These are phyloP conservation scores for Sogatella furcifera DNA, from an alignment of 1,140 invertebrate species.

Conservation along the genomic window DNA sequence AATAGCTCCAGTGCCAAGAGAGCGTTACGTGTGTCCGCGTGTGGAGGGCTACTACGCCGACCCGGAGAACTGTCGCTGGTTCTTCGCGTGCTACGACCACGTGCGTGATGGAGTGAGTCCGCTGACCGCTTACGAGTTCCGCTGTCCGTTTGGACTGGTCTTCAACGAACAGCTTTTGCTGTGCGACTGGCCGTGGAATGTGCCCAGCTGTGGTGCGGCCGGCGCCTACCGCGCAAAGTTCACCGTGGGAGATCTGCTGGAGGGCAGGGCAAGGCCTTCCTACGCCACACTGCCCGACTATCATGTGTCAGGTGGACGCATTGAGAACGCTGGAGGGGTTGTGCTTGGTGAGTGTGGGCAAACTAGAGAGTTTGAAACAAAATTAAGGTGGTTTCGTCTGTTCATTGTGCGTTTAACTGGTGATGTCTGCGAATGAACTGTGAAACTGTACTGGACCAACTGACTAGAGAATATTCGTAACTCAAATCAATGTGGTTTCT, in stretches of 20 bases:
- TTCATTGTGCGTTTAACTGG: too few species aligned
- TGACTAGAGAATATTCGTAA: too few species aligned
- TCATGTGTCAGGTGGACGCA: slow-evolving; percentile 26
- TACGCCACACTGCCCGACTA: slow-evolving; percentile 24
- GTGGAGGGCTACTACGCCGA: slow-evolving; percentile 61
- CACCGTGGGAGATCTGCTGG: slow-evolving; percentile 21
- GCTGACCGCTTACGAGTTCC: slow-evolving; percentile 66
- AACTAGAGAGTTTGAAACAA: too few species aligned
- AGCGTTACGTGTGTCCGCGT: slow-evolving; percentile 49
- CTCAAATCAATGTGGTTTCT: too few species aligned
- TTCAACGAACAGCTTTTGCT: slow-evolving; percentile 59
- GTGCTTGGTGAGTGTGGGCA: slow-evolving; percentile 21
- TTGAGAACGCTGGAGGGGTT: slow-evolving; percentile 21
- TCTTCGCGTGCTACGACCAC: slow-evolving; percentile 72
- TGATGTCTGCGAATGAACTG: too few species aligned
- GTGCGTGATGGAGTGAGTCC: slow-evolving; percentile 40
- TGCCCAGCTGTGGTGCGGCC: slow-evolving; percentile 17
- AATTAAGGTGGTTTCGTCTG: too few species aligned
- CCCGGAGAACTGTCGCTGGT: slow-evolving; percentile 75
- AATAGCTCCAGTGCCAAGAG: slow-evolving; percentile 54
- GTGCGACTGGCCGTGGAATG: slow-evolving; percentile 73
- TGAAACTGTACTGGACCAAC: too few species aligned
- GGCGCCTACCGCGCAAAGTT: slow-evolving; percentile 16
- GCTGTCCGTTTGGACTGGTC: slow-evolving; percentile 69
- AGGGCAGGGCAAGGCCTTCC: slow-evolving; percentile 21